A percentile compares a stretch with the other conserved stretches of the same genome.
Conservation (phyloP, 2,797 vertebrate species). For the Echeneis naucrates region DNA sequence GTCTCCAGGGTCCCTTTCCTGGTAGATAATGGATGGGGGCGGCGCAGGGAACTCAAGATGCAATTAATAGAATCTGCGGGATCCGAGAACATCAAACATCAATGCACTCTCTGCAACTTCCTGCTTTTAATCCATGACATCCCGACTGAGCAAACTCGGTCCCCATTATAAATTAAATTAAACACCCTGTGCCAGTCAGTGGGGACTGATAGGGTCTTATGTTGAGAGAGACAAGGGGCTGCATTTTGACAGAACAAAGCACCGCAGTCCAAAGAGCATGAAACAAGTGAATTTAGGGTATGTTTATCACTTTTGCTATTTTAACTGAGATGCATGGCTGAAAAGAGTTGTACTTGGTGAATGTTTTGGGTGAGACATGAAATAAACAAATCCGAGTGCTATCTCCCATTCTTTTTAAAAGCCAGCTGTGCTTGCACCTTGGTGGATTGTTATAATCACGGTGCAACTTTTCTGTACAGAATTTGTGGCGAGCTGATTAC, state of each 20-base stretch:
- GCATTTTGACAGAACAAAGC: not conserved
- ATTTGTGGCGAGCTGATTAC: no score
- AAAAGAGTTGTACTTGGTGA: not conserved
- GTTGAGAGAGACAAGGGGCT: conserved; percentile 32
- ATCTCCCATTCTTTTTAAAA: no score
- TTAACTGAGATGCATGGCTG: not conserved
- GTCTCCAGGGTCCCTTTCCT: conserved; percentile 74
- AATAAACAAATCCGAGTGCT: no score
- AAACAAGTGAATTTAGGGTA: not conserved
- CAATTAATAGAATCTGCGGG: conserved; percentile 80
- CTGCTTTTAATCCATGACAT: conserved; percentile 75
- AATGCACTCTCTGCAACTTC: conserved; percentile 64
- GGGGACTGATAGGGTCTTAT: conserved; percentile 54
- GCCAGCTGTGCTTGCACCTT: no score
- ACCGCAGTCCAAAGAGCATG: not conserved
- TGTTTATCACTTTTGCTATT: not conserved
- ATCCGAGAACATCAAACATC: conserved; percentile 77
- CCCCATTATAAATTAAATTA: conserved; percentile 72
- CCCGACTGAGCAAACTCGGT: conserved; percentile 64
- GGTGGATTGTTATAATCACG: no score
- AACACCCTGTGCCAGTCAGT: conserved; percentile 57
- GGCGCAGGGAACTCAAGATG: conserved; percentile 58
- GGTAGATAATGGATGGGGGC: conserved; percentile 71
- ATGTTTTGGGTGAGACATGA: no score
- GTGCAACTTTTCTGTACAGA: no score